Base-by-base conservation (phyloP, 53 echinoderm and acorn worm genomes). In the Stichopus horrens region DNA sequence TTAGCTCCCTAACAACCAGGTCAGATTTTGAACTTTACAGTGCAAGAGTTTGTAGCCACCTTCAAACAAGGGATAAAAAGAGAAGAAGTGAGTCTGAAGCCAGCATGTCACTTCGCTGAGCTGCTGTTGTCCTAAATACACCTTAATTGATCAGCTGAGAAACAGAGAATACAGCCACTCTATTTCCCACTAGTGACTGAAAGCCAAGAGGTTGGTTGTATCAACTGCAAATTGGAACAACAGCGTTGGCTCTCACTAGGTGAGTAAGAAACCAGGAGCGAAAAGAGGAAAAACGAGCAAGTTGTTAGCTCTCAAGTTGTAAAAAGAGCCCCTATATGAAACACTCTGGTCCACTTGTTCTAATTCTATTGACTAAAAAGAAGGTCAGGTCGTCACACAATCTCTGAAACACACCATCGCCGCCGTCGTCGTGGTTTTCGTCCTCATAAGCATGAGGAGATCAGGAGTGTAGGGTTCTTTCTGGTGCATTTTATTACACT, bases 311-410 rank as follows among this genome's bases (percentile, higher is more conserved):
- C 71, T 71, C 19, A 20, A 71, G 18, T 71, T 71, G 71, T 71
- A 71, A 71, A 71, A 71, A 14, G 71, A 71, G 71, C 71, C 71
- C 71, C 14, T 71, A n/a, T 71, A 71, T 71, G 71, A 71, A 71
- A 56, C 81, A 81, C 81, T 81, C 58, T 81, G 81, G 81, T 81
- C 81, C 81, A 81, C 21, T 81, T 81, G 81, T 81, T 81, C 81
- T 81, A 81, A 21, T 81, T 81, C 18, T 81, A 54, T 57, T n/a
- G 81, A 58, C 57, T 56, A 57, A 81, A 81, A 21, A 55, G 58
- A 81, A 81, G 81, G 81, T 81, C 81, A 81, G 23, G 71, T 71
- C 71, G 71, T 18, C 18, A 13, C 18, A 71, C 6, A 71, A 71
- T 37, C 37, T 37, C 37, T 1, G 37, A 37, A 37, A 37, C 37